Conservation (phyloP, 2,888 invertebrate genomes). For the Theretra japonica region DNA sequence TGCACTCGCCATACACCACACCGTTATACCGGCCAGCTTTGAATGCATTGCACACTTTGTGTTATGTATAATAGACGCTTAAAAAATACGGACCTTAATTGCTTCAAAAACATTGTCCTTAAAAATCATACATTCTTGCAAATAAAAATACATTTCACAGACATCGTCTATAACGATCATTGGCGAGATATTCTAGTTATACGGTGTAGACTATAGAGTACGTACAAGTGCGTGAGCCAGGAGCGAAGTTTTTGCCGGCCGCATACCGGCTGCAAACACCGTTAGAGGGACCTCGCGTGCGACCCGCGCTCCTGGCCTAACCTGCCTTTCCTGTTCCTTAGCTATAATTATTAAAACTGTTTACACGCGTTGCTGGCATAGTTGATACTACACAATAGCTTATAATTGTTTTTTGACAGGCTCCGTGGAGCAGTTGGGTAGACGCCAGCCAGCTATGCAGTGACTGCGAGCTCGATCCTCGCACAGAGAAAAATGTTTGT, state of each 20-base stretch:
- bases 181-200: neutral
- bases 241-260: conserved; percentile 1
- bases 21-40: conserved; percentile 35
- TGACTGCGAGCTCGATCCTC: too few relatives aligned
- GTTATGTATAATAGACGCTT: neutral
- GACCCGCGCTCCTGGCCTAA: conserved; percentile 16
- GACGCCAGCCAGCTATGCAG: too few relatives aligned
- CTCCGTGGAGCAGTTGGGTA: too few relatives aligned
- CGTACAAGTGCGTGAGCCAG: conserved; percentile 3
- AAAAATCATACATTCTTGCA: too few relatives aligned
- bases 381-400: too few relatives aligned
- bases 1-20: conserved; percentile 12
- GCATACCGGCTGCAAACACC: conserved; percentile 2
- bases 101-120: too few relatives aligned
- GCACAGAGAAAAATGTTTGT: too few relatives aligned
- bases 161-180: neutral
- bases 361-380: neutral
- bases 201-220: neutral
- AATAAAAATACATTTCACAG: too few relatives aligned
- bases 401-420: too few relatives aligned
- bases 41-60: conserved; percentile 11
- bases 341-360: neutral
- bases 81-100: neutral
- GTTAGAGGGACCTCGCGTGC: conserved; percentile 12
- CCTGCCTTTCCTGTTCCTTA: conserved; percentile 16